These are phyloP conservation scores for Tenthredo livida DNA, from an alignment of 2,888 invertebrate genomes.

Conservation along the genomic window DNA sequence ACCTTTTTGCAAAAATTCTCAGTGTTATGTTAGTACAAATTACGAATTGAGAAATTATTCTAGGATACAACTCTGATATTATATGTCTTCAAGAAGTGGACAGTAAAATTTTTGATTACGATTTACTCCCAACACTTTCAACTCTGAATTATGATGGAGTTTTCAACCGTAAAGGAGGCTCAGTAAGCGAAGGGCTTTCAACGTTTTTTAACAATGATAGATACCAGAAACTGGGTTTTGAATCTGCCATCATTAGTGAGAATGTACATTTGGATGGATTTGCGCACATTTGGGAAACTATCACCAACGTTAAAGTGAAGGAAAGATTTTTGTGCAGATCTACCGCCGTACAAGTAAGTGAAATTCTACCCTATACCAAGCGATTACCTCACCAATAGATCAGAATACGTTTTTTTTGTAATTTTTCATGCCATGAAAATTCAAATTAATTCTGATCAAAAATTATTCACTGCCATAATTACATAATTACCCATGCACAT, in stretches of 20 bases:
- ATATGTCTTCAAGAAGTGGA: constrained; percentile 97
- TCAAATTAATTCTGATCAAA: not conserved
- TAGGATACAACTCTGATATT: constrained; percentile 94
- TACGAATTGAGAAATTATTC: constrained; percentile 62
- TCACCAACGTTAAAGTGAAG: constrained; percentile 82
- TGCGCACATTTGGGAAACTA: constrained; percentile 81
- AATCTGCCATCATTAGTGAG: constrained; percentile 82
- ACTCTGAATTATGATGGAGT: constrained; percentile 81
- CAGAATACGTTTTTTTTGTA: not conserved
- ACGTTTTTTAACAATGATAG: constrained; percentile 87
- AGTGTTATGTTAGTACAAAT: not conserved
- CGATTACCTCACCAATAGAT: not conserved
- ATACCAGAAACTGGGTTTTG: constrained; percentile 83
- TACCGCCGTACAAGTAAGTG: constrained; percentile 83
- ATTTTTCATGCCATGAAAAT: not conserved
- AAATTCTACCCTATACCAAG: not conserved
- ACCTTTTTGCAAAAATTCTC: constrained; percentile 34
- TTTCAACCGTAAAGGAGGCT: constrained; percentile 86
- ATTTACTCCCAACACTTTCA: constrained; percentile 83
- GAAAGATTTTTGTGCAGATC: constrained; percentile 83
- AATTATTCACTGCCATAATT: not conserved
- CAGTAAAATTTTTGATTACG: constrained; percentile 85
- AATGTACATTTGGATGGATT: constrained; percentile 81
- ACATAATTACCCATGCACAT: not conserved
- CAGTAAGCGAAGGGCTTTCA: constrained; percentile 89